Evolutionary conservation across 2,113 vertebrate species (phyloP).

Genomic region (Lepisosteus oculatus): DNA sequence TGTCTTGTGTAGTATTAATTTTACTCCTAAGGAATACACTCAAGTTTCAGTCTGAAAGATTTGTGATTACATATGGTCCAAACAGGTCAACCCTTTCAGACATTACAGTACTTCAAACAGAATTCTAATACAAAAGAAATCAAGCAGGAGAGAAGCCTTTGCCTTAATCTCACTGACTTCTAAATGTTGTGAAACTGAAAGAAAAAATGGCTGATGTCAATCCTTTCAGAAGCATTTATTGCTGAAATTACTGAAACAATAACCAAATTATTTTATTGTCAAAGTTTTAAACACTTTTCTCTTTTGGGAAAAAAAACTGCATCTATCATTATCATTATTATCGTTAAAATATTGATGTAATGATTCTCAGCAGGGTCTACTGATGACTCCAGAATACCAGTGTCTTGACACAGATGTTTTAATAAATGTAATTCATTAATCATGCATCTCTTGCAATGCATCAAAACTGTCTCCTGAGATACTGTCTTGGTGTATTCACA

Average conservation of each 20-base stretch:
- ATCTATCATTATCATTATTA: constrained; percentile 24
- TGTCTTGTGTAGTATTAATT: too few species aligned
- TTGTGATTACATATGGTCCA: too few species aligned
- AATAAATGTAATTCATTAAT: constrained; percentile 75
- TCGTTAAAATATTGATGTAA: constrained; percentile 16
- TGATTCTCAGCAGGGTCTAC: constrained; percentile 22
- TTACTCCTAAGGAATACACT: too few species aligned
- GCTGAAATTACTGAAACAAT: neutral
- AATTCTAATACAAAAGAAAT: too few species aligned
- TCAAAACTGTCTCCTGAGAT: constrained; percentile 37
- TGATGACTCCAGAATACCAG: constrained; percentile 26
- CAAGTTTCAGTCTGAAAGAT: too few species aligned
- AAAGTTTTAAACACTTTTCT: constrained; percentile 4
- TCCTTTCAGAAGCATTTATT: neutral
- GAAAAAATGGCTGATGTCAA: neutral
- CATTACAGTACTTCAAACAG: too few species aligned
- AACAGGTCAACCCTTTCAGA: too few species aligned
- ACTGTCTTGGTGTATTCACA: neutral
- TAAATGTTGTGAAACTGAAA: neutral
- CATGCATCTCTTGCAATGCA: constrained; percentile 66
- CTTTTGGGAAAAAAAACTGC: constrained; percentile 4
- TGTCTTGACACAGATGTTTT: constrained; percentile 73
- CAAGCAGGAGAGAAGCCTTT: too few species aligned
- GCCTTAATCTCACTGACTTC: too few species aligned
- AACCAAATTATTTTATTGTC: neutral